A percentile compares a stretch with the other conserved stretches of the same genome.
Evolutionary conservation across 2,113 vertebrate genomes (phyloP).

Genomic region (Aldabrachelys gigantea): DNA sequence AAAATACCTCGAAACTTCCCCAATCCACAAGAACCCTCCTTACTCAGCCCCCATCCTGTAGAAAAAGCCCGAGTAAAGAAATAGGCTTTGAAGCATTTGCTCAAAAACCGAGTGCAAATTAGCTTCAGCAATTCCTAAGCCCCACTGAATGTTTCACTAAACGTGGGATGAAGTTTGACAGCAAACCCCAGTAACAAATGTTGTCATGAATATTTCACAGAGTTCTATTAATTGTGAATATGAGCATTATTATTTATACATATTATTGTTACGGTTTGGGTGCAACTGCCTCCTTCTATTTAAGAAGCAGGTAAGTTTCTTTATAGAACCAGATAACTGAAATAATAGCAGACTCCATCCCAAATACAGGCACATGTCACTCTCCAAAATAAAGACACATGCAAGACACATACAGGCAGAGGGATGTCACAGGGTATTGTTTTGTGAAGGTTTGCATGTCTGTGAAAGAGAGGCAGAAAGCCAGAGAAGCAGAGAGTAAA

Average conservation of each 20-base stretch:
- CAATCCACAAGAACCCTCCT: background rate
- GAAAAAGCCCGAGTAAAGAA: background rate
- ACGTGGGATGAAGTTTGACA: background rate
- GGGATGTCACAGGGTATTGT: background rate
- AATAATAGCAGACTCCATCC: background rate
- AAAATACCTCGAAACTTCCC: accelerated
- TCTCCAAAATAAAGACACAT: background rate
- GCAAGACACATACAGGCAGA: background rate
- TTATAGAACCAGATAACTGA: background rate
- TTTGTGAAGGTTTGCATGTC: background rate
- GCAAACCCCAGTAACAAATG: constrained; percentile 6
- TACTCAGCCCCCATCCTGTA: background rate
- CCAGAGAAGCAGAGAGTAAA: background rate
- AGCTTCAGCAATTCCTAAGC: constrained; percentile 4
- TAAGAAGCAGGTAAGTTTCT: background rate
- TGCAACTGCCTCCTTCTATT: background rate
- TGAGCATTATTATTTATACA: background rate
- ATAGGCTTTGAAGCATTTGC: background rate
- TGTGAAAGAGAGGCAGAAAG: background rate
- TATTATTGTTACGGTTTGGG: background rate
- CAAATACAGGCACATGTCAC: background rate
- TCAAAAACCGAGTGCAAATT: background rate
- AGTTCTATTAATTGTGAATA: background rate
- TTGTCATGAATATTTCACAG: background rate
- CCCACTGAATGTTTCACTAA: background rate